Conservation (phyloP, 2,888 invertebrate genomes). For the Parnassius glacialis region DNA sequence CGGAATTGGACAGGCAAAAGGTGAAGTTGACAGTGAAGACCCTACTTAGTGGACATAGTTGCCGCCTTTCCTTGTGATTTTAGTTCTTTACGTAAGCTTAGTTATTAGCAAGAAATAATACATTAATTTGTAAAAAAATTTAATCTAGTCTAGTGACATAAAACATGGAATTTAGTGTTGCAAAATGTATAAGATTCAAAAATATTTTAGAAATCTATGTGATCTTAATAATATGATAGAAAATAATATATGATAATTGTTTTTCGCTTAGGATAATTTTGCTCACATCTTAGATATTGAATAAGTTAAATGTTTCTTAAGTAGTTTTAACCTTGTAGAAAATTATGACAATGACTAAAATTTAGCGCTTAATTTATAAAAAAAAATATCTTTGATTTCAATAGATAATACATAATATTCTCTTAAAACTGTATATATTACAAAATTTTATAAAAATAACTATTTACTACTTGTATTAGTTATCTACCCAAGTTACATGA, state of each 20-base stretch:
- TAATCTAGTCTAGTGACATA: no score
- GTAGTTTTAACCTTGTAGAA: not conserved
- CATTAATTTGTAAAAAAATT: not conserved
- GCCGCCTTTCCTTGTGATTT: not conserved
- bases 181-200: no score
- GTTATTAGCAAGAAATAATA: not conserved
- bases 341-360: not conserved
- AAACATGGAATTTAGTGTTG: no score
- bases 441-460: no score
- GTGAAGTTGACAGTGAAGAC: constrained; percentile 54
- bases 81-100: constrained; percentile 1
- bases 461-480: no score
- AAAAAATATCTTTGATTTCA: no score
- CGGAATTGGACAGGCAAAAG: constrained; percentile 76
- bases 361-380: no score
- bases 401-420: no score
- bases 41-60: constrained; percentile 50
- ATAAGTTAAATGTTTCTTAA: not conserved
- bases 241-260: not conserved
- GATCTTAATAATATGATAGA: not conserved
- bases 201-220: no score
- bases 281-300: constrained; percentile 8
- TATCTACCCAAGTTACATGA: no score
- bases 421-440: no score
- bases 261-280: constrained; percentile 20